Base-by-base conservation (phyloP, 2,888 invertebrate species). In the Leptopilina drosophilae region DNA sequence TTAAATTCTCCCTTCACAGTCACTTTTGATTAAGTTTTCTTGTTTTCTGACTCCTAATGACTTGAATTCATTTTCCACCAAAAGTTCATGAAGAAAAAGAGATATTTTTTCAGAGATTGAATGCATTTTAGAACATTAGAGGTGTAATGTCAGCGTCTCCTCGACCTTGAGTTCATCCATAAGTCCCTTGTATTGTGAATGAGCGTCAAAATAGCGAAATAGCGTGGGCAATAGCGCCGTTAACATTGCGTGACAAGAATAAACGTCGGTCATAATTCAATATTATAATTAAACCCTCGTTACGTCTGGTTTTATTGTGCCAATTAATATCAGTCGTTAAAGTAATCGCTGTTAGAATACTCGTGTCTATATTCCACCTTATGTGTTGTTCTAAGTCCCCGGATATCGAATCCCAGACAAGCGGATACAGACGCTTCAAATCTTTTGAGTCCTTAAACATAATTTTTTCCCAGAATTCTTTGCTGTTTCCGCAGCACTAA, bases 281-380 rank as follows among this genome's bases (percentile, higher is more conserved):
- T 87, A 87, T 87, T 87, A 87, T 87, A 87, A 87, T 88, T 86
- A 87, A 87, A 87, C 81, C 83, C 86, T 87, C 87, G 85, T 87
- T 85, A 87, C 76, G 69, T 73, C 77, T 80, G 80, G 84, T 80
- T 87, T 88, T 88, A 88, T 86, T 86, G 87, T 86, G 84, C 84
- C 87, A 87, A 88, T 88, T 88, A 87, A 87, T 86, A 86, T 84
- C 85, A 83, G 84, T 86, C 85, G 85, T 87, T 87, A 86, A 87
- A 85, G 82, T 84, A 83, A 86, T 87, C 83, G 85, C 85, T 81
- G 85, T 83, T 85, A 81, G 78, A 80, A 80, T 83, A 84, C 82
- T 84, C 82, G 79, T 83, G 85, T 82, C 83, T 84, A 85, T 84
- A 83, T 56, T 12, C 73, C 33, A 56, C 33, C 33, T 69, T 53